These are phyloP conservation scores for Eurytoma californica DNA, from an alignment of 2,888 invertebrate genomes.

Conservation along the genomic window DNA sequence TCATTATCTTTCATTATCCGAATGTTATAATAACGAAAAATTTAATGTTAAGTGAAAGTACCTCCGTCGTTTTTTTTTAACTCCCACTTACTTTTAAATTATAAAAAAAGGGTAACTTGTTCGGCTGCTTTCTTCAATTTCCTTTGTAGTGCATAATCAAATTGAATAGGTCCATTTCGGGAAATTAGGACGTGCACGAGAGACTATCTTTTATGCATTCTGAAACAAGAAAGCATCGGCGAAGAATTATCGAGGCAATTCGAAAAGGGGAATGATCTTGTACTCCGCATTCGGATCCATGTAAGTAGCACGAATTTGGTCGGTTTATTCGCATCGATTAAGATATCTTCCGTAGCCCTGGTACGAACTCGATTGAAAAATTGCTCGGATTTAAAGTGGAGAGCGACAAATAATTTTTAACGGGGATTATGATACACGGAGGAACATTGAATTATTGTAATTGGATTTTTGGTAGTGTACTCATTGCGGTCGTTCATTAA, in stretches of 20 bases:
- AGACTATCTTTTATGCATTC: not conserved
- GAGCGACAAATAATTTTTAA: not conserved
- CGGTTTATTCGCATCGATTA: not conserved
- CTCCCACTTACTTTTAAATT: too few species aligned
- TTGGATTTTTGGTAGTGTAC: too few species aligned
- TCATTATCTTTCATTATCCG: not conserved
- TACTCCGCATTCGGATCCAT: not conserved
- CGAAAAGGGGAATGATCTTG: not conserved
- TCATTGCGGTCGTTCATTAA: too few species aligned
- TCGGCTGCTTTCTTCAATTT: not conserved
- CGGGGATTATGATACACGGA: not conserved
- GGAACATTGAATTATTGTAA: too few species aligned
- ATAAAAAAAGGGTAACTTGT: not conserved
- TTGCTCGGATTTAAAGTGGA: not conserved
- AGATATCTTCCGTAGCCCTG: not conserved
- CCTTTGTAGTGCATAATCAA: conserved; percentile 21
- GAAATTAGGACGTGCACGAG: conserved; percentile 32
- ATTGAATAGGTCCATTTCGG: conserved; percentile 32
- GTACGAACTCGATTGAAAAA: too few species aligned
- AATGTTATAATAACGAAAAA: not conserved
- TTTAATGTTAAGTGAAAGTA: too few species aligned
- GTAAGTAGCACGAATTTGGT: not conserved
- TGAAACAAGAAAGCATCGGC: not conserved
- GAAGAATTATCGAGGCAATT: not conserved
- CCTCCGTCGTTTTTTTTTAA: too few species aligned